Conservation (phyloP, 2,888 invertebrate species). For the Eretmocerus hayati region DNA sequence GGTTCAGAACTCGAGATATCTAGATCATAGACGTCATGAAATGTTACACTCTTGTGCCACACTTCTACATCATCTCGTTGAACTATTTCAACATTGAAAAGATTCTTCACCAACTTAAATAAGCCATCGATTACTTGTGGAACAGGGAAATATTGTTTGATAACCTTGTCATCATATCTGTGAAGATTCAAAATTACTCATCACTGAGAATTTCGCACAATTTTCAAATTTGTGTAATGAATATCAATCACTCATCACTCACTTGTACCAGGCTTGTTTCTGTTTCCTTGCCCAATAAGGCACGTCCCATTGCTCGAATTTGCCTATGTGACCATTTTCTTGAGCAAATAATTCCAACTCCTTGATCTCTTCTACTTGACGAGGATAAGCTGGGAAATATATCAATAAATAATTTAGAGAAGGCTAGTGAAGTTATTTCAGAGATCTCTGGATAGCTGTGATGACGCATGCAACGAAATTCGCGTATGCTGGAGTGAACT, state of each 20-base stretch:
- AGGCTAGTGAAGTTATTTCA: too few species aligned
- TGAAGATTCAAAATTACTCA: neutral
- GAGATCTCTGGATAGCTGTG: too few species aligned
- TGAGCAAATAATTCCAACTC: conserved; percentile 60
- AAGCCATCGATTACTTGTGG: conserved; percentile 72
- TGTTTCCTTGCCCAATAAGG: conserved; percentile 82
- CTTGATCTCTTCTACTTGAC: conserved; percentile 69
- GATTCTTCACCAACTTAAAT: conserved; percentile 64
- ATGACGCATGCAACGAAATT: too few species aligned
- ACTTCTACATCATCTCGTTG: conserved; percentile 58
- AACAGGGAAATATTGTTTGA: conserved; percentile 77
- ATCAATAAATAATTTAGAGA: too few species aligned
- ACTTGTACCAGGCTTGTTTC: conserved; percentile 57
- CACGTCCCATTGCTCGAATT: conserved; percentile 75
- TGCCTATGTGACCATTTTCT: conserved; percentile 62
- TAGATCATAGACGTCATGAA: conserved; percentile 71
- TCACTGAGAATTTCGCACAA: neutral
- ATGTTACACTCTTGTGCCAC: conserved; percentile 83
- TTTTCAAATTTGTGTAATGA: neutral
- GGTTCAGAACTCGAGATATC: conserved; percentile 52
- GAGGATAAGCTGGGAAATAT: conserved; percentile 55
- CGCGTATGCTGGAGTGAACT: too few species aligned
- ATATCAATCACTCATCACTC: conserved; percentile 13
- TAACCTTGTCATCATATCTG: conserved; percentile 62
- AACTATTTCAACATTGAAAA: conserved; percentile 72